These are phyloP conservation scores for Amphipoea oculea DNA, from an alignment of 2,888 invertebrate species.

Conservation along the genomic window DNA sequence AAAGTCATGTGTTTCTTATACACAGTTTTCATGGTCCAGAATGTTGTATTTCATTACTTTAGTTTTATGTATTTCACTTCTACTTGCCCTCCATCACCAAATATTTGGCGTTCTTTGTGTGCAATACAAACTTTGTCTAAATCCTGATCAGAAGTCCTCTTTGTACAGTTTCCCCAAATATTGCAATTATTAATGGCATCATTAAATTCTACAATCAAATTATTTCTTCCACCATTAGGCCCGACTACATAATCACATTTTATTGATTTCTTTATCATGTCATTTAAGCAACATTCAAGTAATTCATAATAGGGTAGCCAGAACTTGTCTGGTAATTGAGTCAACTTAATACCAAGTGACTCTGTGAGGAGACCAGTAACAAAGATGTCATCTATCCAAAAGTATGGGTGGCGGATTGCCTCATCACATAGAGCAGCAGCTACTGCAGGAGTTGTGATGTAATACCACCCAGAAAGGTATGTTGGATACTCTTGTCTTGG, in stretches of 20 bases:
- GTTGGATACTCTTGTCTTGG: slow-evolving; percentile 91
- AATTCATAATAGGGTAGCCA: slow-evolving; percentile 94
- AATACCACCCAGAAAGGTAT: slow-evolving; percentile 96
- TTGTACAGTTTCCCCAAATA: slow-evolving; percentile 86
- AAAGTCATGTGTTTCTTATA: neutral
- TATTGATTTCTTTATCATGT: slow-evolving; percentile 89
- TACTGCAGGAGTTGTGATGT: slow-evolving; percentile 93
- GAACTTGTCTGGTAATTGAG: slow-evolving; percentile 90
- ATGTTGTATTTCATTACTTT: slow-evolving; percentile 28
- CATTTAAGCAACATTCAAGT: slow-evolving; percentile 93
- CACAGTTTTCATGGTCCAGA: neutral
- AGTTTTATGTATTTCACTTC: slow-evolving; percentile 69
- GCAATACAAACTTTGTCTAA: slow-evolving; percentile 91
- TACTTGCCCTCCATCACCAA: slow-evolving; percentile 74
- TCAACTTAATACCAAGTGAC: slow-evolving; percentile 89
- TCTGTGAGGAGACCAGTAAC: slow-evolving; percentile 95
- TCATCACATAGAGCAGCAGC: slow-evolving; percentile 90
- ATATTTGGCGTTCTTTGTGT: slow-evolving; percentile 78
- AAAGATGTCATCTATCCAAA: slow-evolving; percentile 98
- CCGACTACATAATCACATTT: slow-evolving; percentile 93
- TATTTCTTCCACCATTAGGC: slow-evolving; percentile 94
- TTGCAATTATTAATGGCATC: slow-evolving; percentile 91
- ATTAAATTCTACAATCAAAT: slow-evolving; percentile 92
- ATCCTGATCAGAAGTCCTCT: slow-evolving; percentile 84
- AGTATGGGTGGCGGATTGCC: slow-evolving; percentile 91